Evolutionary conservation across 2,797 vertebrate species (phyloP), one percentile per base, ranked within the genome.

Genomic region (Borostomias antarcticus): DNA sequence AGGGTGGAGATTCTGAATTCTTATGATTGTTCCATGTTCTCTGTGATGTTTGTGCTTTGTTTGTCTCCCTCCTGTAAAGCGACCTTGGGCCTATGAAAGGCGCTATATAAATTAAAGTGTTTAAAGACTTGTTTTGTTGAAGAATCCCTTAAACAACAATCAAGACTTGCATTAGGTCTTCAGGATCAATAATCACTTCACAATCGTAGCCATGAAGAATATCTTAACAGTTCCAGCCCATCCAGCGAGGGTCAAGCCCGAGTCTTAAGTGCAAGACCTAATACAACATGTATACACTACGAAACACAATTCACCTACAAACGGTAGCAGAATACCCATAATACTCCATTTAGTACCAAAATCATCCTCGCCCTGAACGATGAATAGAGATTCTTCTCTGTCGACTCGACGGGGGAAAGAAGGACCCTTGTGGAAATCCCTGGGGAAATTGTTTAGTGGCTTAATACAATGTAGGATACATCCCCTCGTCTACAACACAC

Each of bases 401-500:
- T 50, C 47, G 21, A n/a, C 47, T 25, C 23, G 47, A 50, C 43
- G n/a, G 43, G n/a, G 43, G 43, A 15, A 50, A 50, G 32, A 35
- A 35, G 32, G 9, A 50, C n/a, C n/a, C n/a, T n/a, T n/a, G n/a
- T n/a, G n/a, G n/a, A n/a, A n/a, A n/a, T n/a, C n/a, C n/a, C n/a
- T n/a, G n/a, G n/a, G n/a, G n/a, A 50, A 50, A 50, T 23, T 37
- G 35, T 37, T 19, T 7, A 50, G 9, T 50, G 21, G 47, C 47
- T 50, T 50, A 19, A 50, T 50, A 50, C 19, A 21, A 50, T 8
- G 23, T 10, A 54, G n/a, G n/a, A n/a, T n/a, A n/a, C n/a, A n/a
- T n/a, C n/a, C n/a, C n/a, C n/a, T 30, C 52, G 77, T 72, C 70
- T 72, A 45, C 68, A 76, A 62, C 52, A n/a, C n/a, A n/a, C n/a